Base-by-base conservation (phyloP, 2,113 vertebrate genomes). In the Lepus timidus region DNA sequence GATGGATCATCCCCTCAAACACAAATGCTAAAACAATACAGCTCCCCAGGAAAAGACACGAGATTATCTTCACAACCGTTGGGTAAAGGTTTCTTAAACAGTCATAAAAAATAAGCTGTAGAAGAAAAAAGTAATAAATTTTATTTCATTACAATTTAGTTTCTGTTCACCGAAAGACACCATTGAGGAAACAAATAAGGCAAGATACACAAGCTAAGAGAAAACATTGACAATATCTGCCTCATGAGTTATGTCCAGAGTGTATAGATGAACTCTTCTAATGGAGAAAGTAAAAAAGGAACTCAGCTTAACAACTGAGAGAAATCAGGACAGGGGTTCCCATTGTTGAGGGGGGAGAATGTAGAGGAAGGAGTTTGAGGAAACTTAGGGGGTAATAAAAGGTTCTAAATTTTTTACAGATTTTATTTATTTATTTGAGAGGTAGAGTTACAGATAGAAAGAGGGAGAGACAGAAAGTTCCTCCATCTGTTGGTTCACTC, bases 371-470 rank as follows among this genome's bases (percentile, higher is more conserved):
- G 17, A 62, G 0, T 3, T 33, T 14, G 8, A 88, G 9, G 33
- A 51, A 91, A 85, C 31, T 79, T 61, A n/a, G 27, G 22, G 27
- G n/a, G 20, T 83, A 67, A 96, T n/a, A 71, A 91, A 88, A 88
- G 10, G 25, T 65, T 88, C 58, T 33, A 51, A 55, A 16, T 71
- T 80, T 94, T 87, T 44, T 44, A 44, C 44, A 44, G 44, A 44
- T 44, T 44, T 44, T 44, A 44, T 44, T 8, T 8, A 44, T 44
- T 44, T 44, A 44, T 44, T 44, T 44, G 44, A 44, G 44, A 44
- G 44, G 44, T 44, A 44, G 44, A 44, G 44, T 44, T 44, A 44
- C 44, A 44, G 44, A 44, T 44, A 44, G 6, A 44, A 7, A 44
- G 44, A 44, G 44, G 44, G 44, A 44, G 44, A 44, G 44, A 44